Evolutionary conservation across 2,113 vertebrate genomes (phyloP), one percentile per base, ranked within the genome.

Genomic region (Donacobius atricapilla): DNA sequence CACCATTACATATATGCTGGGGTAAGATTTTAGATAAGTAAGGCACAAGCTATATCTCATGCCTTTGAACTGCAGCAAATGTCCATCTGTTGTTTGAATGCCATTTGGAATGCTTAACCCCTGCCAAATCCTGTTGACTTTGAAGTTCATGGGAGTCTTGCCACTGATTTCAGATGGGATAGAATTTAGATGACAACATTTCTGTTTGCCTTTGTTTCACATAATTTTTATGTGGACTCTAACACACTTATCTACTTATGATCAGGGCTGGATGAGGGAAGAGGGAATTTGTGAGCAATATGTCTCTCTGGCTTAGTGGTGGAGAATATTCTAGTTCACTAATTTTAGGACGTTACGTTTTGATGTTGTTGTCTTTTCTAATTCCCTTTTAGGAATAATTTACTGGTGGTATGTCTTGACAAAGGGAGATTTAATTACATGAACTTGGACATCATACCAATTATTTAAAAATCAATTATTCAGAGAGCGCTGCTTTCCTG

Each of bases 51-150:
- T 70, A 50, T 47, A 40, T 33, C 82, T 93, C 0, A 0, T 95
- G 88, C 45, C 57, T 97, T 93, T 96, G 86, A 95, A 90, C 80
- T 90, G 27, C 72, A 92, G 48, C 6, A 12, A 70, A 51, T 0
- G 2, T 69, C 92, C 88, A 92, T 96, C 94, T 96, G 94, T 87
- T 96, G 76, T 92, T 89, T 82, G 48, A 89, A 83, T 72, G 76
- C 61, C 37, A 69, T 87, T 96, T 95, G 85, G 47, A 90, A 78
- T 1, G 20, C 60, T 87, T 78, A 93, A 83, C 18, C 61, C 72
- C 28, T 89, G 90, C 93, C 94, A 96, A 89, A 94, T 95, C 65
- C 86, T 50, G 5, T 63, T 90, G 51, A 53, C 89, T 96, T 95
- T 96, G 88, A 96, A 96, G 72, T 93, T 91, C 25, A 16, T 58